These are phyloP conservation scores for Mantis religiosa DNA, from an alignment of 2,888 invertebrate species.

Conservation along the genomic window DNA sequence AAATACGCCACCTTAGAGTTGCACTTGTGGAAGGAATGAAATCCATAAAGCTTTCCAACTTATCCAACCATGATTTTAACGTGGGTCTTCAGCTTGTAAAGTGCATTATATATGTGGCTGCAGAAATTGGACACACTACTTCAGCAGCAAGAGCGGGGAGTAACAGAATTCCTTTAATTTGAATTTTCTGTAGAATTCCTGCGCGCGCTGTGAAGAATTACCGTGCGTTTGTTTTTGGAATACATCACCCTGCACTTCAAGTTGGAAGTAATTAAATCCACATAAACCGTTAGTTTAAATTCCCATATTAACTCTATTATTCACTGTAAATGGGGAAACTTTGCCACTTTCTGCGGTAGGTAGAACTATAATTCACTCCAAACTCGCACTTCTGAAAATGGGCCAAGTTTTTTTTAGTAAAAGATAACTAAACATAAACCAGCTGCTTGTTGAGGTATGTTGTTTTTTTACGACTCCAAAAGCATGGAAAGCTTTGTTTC, in stretches of 20 bases:
- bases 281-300: not conserved
- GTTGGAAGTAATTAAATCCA: not conserved
- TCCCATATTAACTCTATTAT: not conserved
- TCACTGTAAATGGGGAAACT: not conserved
- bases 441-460: no score
- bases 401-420: not conserved
- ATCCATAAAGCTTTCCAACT: no score
- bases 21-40: no score
- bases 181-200: not conserved
- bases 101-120: no score
- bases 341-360: not conserved
- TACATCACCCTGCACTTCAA: not conserved
- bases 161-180: not conserved
- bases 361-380: not conserved
- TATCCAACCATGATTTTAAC: no score
- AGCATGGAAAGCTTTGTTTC: no score
- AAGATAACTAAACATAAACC: not conserved
- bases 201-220: not conserved
- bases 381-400: not conserved
- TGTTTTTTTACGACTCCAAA: no score
- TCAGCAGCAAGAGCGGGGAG: no score
- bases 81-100: no score
- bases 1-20: no score
- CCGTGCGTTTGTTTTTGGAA: not conserved
- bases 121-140: no score